phyloP scores from a whole-genome alignment of 2,797 vertebrate species.

The Xyrichtys novacula region DNA sequence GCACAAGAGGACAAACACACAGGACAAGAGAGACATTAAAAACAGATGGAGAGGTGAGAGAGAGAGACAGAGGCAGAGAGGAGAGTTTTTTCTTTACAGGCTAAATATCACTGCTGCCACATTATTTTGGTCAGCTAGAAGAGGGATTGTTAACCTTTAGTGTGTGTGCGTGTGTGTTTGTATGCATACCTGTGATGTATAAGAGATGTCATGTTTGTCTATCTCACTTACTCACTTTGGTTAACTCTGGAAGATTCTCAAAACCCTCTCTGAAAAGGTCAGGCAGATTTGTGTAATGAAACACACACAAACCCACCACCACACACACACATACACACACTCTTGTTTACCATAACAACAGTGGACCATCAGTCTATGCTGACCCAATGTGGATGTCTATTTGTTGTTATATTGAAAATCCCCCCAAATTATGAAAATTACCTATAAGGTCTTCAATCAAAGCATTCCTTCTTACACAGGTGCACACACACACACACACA shows the following conservation, averaged over 20 bases:
- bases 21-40: conserved; percentile 22
- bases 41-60: conserved; percentile 32
- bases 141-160: conserved; percentile 27
- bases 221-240: conserved; percentile 28
- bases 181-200: conserved; percentile 27
- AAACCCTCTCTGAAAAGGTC: conserved; percentile 67
- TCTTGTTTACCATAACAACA: no score
- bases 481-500: not conserved
- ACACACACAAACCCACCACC: not conserved
- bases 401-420: no score
- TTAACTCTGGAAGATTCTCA: conserved; percentile 35
- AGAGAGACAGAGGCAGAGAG: conserved; percentile 20
- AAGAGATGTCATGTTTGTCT: conserved; percentile 53
- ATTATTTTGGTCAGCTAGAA: conserved; percentile 57
- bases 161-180: conserved; percentile 16
- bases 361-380: no score
- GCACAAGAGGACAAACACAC: not conserved
- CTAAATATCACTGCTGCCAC: conserved; percentile 75
- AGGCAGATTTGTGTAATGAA: conserved; percentile 41
- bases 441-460: no score
- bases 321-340: not conserved
- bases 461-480: no score
- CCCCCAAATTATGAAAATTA: no score
- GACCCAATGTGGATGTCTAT: no score
- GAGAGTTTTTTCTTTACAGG: conserved; percentile 24